These are phyloP conservation scores for Sipha maydis DNA, from an alignment of 2,888 invertebrate species.

Conservation along the genomic window DNA sequence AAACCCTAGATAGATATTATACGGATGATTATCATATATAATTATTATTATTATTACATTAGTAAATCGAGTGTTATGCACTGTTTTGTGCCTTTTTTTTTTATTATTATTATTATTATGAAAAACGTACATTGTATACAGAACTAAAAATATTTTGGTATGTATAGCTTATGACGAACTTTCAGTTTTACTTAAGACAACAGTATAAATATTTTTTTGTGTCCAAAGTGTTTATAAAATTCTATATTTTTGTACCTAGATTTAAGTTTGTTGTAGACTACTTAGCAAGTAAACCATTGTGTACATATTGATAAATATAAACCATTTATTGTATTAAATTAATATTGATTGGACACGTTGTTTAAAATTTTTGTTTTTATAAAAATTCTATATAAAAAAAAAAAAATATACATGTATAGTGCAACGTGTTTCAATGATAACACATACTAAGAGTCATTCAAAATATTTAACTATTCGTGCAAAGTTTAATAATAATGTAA, in stretches of 20 bases:
- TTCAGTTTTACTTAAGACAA: neutral
- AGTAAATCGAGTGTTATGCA: slow-evolving; percentile 37
- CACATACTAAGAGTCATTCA: no score
- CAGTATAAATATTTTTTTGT: slow-evolving; percentile 6
- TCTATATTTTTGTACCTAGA: slow-evolving; percentile 58
- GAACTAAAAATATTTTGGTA: slow-evolving; percentile 1
- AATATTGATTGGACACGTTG: neutral
- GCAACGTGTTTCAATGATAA: neutral
- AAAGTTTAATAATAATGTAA: no score
- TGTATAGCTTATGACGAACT: neutral
- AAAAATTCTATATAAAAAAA: neutral
- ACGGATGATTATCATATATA: slow-evolving; percentile 4
- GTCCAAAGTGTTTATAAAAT: slow-evolving; percentile 23
- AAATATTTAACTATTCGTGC: no score
- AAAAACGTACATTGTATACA: neutral
- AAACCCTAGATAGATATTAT: neutral
- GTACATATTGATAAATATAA: slow-evolving; percentile 23
- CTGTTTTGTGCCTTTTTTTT: slow-evolving; percentile 49
- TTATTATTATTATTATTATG: slow-evolving; percentile 5
- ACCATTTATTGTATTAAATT: slow-evolving; percentile 19
- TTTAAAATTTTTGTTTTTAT: neutral
- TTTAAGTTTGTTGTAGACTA: slow-evolving; percentile 54
- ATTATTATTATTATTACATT: slow-evolving; percentile 52
- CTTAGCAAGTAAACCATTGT: slow-evolving; percentile 32
- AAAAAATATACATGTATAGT: neutral